Base-by-base conservation (phyloP, 2,797 vertebrate genomes). In the Odontamblyopus lacepedii region DNA sequence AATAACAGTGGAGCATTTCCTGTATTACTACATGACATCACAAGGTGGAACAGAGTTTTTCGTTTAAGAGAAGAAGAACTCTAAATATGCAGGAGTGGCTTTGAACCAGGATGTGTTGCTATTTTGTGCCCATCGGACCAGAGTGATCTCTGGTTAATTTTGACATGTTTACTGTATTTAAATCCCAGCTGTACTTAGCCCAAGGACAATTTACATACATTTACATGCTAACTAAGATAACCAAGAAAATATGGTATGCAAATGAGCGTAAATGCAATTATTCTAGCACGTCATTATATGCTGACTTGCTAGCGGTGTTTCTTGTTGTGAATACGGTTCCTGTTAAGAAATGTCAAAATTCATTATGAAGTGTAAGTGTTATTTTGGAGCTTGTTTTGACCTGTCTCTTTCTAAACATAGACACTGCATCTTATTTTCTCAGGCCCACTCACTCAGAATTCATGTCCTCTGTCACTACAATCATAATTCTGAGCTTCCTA, bases 191-290 rank as follows among this genome's bases (percentile, higher is more conserved):
- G 64, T 78, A 75, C 78, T 80, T 82, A 80, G 56, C 69, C 77
- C 70, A 7, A 4, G 53, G 78, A 23, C 76, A 26, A 87, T 88
- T 87, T 80, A 23, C 83, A 89, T 85, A 76, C 1, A 88, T 89
- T 79, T 83, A 64, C 84, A 87, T 88, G 63, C 75, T 71, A 76
- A 90, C 76, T 82, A 44, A 73, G 80, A 74, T 70, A 44, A 63
- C 75, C 62, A 35, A 76, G 27, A 62, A 85, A 85, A 73, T 67
- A 84, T 62, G 70, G 64, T 77, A 83, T 85, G 78, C 56, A 85
- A 83, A 83, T 85, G 66, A 13, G 5, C 67, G 26, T 29, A 75
- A 75, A 74, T 23, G 19, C 44, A 79, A 77, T 79, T 67, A 84
- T 69, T 76, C 60, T 74, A 78, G 71, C 66, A 53, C 7, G 70